Evolutionary conservation across 2,797 vertebrate species (phyloP).

Genomic region (Melanotaenia maccullochi): DNA sequence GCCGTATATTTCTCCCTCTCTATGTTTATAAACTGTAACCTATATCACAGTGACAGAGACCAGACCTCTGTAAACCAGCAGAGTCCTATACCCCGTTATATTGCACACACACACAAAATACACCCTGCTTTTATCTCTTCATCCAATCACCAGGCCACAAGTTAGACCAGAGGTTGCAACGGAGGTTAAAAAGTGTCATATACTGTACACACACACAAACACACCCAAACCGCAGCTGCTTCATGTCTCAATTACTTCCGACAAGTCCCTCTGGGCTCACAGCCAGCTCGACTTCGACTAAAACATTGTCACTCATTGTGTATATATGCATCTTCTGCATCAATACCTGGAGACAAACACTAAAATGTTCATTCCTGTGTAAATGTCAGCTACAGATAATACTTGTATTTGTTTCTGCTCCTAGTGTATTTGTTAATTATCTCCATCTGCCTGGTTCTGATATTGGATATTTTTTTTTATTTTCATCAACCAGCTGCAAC

Average conservation of each 20-base stretch:
- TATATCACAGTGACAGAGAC: conserved; percentile 73
- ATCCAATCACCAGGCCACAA: conserved; percentile 48
- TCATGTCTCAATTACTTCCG: conserved; percentile 63
- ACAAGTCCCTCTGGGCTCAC: conserved; percentile 54
- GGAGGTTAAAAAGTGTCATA: conserved; percentile 52
- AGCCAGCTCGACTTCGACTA: conserved; percentile 51
- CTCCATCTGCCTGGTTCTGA: conserved; percentile 14
- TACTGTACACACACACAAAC: conserved; percentile 39
- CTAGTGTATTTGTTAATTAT: conserved; percentile 11
- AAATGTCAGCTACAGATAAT: not conserved
- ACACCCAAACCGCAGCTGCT: conserved; percentile 62
- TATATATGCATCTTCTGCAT: conserved; percentile 16
- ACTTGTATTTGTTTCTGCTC: conserved; percentile 4
- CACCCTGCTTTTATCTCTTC: conserved; percentile 45
- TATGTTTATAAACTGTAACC: conserved; percentile 71
- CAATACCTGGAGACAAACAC: conserved; percentile 1
- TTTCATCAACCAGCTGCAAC: not conserved
- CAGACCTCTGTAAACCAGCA: conserved; percentile 63
- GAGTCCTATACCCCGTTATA: conserved; percentile 33
- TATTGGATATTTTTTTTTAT: not conserved
- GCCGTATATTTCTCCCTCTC: conserved; percentile 45
- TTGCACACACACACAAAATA: conserved; percentile 27
- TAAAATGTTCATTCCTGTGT: not conserved
- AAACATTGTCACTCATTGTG: conserved; percentile 25
- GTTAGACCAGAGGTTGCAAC: conserved; percentile 34